Conservation (phyloP, 2,888 invertebrate genomes). For the Prosapia bicincta region DNA sequence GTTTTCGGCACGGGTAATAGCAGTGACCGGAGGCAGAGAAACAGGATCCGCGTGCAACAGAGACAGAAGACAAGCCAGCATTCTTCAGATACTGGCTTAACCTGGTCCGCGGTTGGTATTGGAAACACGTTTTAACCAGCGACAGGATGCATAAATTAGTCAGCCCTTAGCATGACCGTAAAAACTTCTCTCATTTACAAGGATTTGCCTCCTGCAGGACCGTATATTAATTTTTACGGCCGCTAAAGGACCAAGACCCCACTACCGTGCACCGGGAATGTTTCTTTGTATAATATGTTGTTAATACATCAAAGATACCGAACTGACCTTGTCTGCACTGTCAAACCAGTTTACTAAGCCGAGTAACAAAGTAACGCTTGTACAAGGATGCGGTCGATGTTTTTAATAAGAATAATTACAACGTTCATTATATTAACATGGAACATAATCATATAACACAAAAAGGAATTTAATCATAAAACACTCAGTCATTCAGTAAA, state of each 20-base stretch:
- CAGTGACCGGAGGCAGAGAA: constrained; percentile 22
- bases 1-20: constrained; percentile 16
- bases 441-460: too few species aligned
- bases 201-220: not conserved
- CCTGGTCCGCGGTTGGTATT: not conserved
- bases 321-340: not conserved
- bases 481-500: too few species aligned
- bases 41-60: constrained; percentile 19
- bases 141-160: not conserved
- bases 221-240: not conserved
- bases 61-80: not conserved
- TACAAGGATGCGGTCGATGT: too few species aligned
- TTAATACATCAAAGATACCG: not conserved
- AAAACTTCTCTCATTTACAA: not conserved
- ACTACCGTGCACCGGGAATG: not conserved
- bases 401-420: too few species aligned
- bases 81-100: not conserved
- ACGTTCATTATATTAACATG: too few species aligned
- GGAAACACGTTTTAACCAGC: not conserved
- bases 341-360: not conserved
- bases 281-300: not conserved
- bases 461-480: too few species aligned
- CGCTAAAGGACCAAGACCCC: not conserved
- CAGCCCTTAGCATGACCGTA: not conserved
- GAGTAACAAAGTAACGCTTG: too few species aligned